Percentiles rank a stretch among this genome's conserved stretches.
Conservation (phyloP, 2,113 vertebrate genomes). For the Cariama cristata region DNA sequence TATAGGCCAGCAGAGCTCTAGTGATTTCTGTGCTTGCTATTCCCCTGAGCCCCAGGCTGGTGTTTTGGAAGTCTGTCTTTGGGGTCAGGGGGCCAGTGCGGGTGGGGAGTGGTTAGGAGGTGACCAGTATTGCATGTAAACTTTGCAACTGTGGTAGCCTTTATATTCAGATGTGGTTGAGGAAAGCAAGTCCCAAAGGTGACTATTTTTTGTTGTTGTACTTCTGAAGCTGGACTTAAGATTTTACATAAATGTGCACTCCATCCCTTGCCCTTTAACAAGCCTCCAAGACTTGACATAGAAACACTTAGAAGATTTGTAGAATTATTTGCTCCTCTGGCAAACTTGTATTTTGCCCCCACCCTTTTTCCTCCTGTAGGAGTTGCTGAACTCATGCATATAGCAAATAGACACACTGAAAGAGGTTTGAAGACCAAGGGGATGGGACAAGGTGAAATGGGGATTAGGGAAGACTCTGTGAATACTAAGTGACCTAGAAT, state of each 20-base stretch:
- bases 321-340: not conserved
- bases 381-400: not conserved
- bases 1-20: not conserved
- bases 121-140: not conserved
- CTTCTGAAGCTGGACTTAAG: not conserved
- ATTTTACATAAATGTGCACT: not conserved
- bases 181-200: not conserved
- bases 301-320: not conserved
- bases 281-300: not conserved
- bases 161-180: not conserved
- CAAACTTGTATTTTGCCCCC: not conserved
- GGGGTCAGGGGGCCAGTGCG: no score
- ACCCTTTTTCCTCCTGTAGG: not conserved
- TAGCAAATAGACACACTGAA: not conserved
- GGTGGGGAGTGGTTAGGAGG: not conserved
- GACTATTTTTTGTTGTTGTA: not conserved
- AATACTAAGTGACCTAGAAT: not conserved
- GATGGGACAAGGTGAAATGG: not conserved
- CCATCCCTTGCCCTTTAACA: not conserved
- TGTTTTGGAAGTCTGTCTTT: not conserved
- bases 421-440: not conserved
- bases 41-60: fast-evolving
- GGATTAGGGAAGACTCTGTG: not conserved
- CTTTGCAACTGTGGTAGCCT: not conserved
- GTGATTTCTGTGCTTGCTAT: not conserved